Base-by-base conservation (phyloP, 2,888 invertebrate species). In the Callosobruchus maculatus region DNA sequence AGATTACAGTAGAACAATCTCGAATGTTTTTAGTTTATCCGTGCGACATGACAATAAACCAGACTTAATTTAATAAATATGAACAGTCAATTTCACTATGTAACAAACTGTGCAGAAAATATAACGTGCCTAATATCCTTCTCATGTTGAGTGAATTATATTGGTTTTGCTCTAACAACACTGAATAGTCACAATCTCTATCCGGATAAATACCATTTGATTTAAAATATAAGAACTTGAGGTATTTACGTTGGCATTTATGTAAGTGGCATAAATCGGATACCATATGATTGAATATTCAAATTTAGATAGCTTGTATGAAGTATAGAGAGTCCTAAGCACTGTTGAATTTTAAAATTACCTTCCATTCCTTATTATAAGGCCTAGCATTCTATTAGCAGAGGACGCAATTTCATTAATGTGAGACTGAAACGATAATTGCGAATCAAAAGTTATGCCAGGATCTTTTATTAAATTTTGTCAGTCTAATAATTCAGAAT, bases 331-430 rank as follows among this genome's bases (percentile, higher is more conserved):
- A 7, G 26, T 26, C 26, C 26, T 26, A 7, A 26, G 26, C 2
- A 26, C 26, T 5, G 2, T 67, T 67, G 9, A 20, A 67, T 67
- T 67, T 21, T 21, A 21, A 67, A 72, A 67, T 67, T 67, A 67
- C 20, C 72, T 72, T 13, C 18, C 22, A 72, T 67, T 72, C 22
- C 72, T 72, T n/a, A 72, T 72, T 21, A 72, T 4, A 22, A 72
- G 67, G 67, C 72, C 21, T 67, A 72, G 21, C 26, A 68, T 68
- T 30, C 72, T 67, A 68, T 72, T 72, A 20, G 68, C 68, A 26
- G 68, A 72, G 3, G 72, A 72, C 7, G 68, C 30, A 67, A 68
- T 30, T 68, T 72, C 68, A 2, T 72, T 68, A n/a, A 68, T 72
- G 26, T 68, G 68, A 21, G 26, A 21, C 67, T 30, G 30, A 68